Conservation (phyloP, 2,797 vertebrate genomes). For the Falco peregrinus region DNA sequence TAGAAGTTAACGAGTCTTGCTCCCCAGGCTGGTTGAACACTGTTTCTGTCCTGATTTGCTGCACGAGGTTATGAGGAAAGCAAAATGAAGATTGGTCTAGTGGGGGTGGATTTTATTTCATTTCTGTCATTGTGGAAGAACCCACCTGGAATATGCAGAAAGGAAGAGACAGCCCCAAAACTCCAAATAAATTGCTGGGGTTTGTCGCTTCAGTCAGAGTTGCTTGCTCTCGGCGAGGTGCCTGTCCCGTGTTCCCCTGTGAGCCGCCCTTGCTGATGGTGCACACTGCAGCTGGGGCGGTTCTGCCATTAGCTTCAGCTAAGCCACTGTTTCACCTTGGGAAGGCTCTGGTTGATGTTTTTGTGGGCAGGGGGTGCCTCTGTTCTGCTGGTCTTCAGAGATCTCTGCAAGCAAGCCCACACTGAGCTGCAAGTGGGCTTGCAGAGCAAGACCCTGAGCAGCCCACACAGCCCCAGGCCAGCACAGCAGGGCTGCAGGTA, state of each 20-base stretch:
- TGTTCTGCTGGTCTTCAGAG: neutral
- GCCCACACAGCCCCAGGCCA: accelerated
- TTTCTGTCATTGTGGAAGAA: neutral
- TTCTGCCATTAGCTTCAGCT: neutral
- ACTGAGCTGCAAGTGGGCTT: neutral
- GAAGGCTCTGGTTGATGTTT: neutral
- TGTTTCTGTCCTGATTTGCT: neutral
- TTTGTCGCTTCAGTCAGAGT: neutral
- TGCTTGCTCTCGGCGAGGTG: neutral
- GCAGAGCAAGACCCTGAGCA: neutral
- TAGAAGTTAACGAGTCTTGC: neutral
- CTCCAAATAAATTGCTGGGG: neutral
- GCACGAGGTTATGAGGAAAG: neutral
- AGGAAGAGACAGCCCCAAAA: neutral
- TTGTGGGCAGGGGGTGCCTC: neutral
- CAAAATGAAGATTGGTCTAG: neutral
- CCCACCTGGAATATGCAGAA: neutral
- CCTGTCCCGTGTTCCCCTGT: accelerated
- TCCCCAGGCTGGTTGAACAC: neutral
- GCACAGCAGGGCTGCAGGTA: accelerated
- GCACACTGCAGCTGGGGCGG: accelerated
- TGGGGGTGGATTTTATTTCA: neutral
- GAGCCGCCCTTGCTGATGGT: neutral
- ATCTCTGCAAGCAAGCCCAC: accelerated
- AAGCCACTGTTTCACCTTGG: accelerated